A percentile compares a stretch with the other conserved stretches of the same genome.
Conservation (phyloP, 2,113 vertebrate species). For the Tympanuchus pallidicinctus region DNA sequence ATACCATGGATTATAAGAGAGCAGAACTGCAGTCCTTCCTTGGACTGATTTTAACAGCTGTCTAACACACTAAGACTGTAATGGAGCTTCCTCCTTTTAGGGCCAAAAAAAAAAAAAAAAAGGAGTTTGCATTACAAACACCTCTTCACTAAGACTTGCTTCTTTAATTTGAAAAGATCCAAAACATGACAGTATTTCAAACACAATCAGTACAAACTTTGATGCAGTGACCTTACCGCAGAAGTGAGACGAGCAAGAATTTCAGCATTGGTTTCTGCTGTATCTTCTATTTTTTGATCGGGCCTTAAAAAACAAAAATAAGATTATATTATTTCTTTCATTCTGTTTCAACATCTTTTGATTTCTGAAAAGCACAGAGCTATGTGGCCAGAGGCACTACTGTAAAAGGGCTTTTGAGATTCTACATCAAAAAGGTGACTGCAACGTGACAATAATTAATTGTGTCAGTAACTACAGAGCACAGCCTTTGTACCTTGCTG, state of each 20-base stretch:
- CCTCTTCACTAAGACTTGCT: background rate
- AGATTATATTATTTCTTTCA: constrained; percentile 51
- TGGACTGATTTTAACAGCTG: background rate
- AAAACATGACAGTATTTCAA: constrained; percentile 37
- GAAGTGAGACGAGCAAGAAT: constrained; percentile 94
- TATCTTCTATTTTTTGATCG: constrained; percentile 89
- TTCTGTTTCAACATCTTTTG: constrained; percentile 42
- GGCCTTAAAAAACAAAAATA: constrained; percentile 79
- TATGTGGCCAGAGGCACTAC: constrained; percentile 35
- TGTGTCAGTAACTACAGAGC: background rate
- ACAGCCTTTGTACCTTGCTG: constrained; percentile 30
- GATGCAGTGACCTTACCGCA: constrained; percentile 81
- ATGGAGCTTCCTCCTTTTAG: background rate
- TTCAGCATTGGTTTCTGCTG: constrained; percentile 89
- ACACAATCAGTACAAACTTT: constrained; percentile 8
- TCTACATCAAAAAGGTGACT: constrained; percentile 42
- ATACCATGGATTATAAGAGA: background rate
- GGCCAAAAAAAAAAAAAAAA: background rate
- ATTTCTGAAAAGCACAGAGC: constrained; percentile 40
- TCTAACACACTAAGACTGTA: background rate
- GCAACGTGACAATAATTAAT: constrained; percentile 40
- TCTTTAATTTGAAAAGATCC: constrained; percentile 30
- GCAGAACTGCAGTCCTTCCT: background rate
- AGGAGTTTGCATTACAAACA: background rate
- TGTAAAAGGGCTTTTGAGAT: constrained; percentile 49